Conservation (phyloP, 23 tunicate species). For the Diplosoma virens region DNA sequence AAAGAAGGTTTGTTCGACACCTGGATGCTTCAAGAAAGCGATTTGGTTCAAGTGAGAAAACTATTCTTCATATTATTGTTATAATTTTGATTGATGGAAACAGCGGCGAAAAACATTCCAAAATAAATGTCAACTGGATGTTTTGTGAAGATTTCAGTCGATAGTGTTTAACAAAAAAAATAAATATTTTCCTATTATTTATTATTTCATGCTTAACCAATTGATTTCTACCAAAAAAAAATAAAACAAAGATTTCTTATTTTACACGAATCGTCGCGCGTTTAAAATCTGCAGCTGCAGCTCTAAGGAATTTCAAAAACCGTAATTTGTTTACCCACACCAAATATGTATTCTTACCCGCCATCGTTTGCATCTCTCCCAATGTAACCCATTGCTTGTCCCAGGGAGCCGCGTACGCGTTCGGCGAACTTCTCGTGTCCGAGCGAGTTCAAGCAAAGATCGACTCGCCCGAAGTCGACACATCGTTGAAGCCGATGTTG, state of each 20-base stretch:
- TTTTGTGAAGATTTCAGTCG: neutral
- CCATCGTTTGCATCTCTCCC: too few species aligned
- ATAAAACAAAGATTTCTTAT: too few species aligned
- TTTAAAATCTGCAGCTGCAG: too few species aligned
- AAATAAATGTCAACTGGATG: too few species aligned
- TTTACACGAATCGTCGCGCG: too few species aligned
- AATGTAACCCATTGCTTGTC: too few species aligned
- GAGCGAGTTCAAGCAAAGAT: slow-evolving; percentile 52
- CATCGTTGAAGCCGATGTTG: slow-evolving; percentile 71
- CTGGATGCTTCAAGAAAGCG: slow-evolving; percentile 93
- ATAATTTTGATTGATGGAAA: neutral
- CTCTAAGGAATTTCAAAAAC: too few species aligned
- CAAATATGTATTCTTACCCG: too few species aligned
- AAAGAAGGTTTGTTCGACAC: slow-evolving; percentile 76
- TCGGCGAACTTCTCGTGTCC: slow-evolving; percentile 65
- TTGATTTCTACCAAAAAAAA: too few species aligned
- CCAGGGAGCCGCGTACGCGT: slow-evolving; percentile 86
- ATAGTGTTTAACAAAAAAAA: neutral
- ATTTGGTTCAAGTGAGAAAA: slow-evolving; percentile 80
- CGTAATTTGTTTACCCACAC: too few species aligned
- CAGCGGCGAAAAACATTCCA: too few species aligned
- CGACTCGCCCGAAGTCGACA: slow-evolving; percentile 43
- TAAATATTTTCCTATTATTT: neutral
- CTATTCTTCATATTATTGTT: neutral
- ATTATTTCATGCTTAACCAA: too few species aligned